Evolutionary conservation across 2,113 vertebrate species (phyloP), one percentile per base, ranked within the genome.

Genomic region (Catharus bicknelli): DNA sequence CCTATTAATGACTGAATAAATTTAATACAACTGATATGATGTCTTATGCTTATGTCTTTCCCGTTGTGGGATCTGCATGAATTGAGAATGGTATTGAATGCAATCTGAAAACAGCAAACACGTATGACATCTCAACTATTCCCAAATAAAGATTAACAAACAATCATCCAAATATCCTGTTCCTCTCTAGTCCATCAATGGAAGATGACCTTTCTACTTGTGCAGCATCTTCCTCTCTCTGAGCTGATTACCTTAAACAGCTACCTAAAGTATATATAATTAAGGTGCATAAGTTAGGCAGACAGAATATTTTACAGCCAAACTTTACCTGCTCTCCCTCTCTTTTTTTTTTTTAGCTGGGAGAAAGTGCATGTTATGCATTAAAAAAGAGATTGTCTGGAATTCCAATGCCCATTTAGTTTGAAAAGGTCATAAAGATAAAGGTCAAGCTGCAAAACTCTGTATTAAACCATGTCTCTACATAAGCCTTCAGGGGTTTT

Each of bases 401-500:
- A 92, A 96, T 64, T 95, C 75, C 73, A 89, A 21, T 81, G 88
- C 75, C 91, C 90, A 47, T 72, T 95, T 78, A 94, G 90, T 86
- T 83, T 94, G 91, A 93, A 95, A 96, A 96, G 93, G 89, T 96
- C 90, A 88, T 91, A 94, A 90, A 90, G 20, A 81, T 94, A 95
- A 95, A 96, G 91, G 94, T 94, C 91, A 95, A 63, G 36, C 82
- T 81, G 51, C 87, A 90, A 51, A 91, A 93, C 85, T 88, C 90
- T 93, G 2, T 70, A 92, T 96, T 94, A 96, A 94, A 95, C 80
- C 30, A 40, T 88, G 79, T 34, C 48, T 83, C 76, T 64, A 77
- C 48, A 77, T 72, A 96, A 93, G 87, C 91, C 93, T 91, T 91
- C 64, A 83, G 79, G 94, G 91, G 64, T 95, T 91, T 85, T 86